phyloP scores from a whole-genome alignment of 2,113 vertebrate species.

The Dicaeum eximium region DNA sequence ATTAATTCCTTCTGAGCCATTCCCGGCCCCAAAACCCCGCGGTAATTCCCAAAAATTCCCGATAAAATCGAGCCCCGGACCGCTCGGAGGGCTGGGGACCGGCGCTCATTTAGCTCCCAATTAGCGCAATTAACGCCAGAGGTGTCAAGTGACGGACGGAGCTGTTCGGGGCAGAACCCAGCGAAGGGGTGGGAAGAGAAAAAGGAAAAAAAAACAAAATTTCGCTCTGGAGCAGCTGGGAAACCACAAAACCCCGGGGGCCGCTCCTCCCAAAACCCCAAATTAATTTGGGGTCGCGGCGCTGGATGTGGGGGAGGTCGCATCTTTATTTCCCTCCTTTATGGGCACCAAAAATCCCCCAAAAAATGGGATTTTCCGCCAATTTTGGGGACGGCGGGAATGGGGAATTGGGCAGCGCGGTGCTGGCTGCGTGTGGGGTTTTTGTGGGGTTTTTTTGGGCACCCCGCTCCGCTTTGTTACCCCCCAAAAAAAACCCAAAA shows the following conservation, averaged over 20 bases:
- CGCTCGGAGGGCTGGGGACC: background rate
- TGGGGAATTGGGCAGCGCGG: background rate
- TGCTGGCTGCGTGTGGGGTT: accelerated
- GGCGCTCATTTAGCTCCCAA: slow-evolving; percentile 10
- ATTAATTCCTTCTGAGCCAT: no score
- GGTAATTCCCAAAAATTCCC: no score
- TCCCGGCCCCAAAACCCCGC: no score
- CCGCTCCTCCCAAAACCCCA: background rate
- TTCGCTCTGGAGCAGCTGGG: no score
- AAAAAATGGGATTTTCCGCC: background rate
- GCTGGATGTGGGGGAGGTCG: no score
- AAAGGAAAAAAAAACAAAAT: no score
- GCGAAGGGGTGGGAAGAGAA: no score
- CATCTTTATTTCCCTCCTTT: background rate
- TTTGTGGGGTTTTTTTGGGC: background rate
- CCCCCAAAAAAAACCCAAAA: no score
- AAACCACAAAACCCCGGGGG: background rate
- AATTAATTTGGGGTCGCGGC: no score
- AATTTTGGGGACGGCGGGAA: accelerated
- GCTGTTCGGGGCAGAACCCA: no score
- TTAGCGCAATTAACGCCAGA: slow-evolving; percentile 10
- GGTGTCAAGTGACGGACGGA: slow-evolving; percentile 33
- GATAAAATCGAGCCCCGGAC: no score
- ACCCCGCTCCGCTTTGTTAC: accelerated
- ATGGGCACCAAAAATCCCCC: no score